Conservation (phyloP, 2,888 invertebrate species). For the Steinernema carpocapsae region DNA sequence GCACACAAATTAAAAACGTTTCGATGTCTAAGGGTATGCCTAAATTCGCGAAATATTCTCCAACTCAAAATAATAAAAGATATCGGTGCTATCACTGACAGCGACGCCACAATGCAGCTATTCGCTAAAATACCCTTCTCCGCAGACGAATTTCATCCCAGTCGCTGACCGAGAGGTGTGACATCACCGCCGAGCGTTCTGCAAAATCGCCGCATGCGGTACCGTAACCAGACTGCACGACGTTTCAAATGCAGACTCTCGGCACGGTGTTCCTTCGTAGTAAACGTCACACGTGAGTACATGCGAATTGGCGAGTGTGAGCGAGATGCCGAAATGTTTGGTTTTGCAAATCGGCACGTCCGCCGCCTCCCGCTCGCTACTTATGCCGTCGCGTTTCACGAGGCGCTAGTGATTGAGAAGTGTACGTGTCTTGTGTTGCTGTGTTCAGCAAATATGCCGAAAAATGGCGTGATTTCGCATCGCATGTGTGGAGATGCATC, state of each 20-base stretch:
- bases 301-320: background rate
- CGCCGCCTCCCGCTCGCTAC: background rate
- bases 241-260: background rate
- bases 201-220: background rate
- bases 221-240: constrained; percentile 13
- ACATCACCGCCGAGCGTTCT: no score
- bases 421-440: no score
- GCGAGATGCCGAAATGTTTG: background rate
- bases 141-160: no score
- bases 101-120: background rate
- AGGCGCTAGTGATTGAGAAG: background rate
- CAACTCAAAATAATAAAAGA: background rate
- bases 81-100: background rate
- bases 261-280: background rate
- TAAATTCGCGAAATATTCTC: background rate
- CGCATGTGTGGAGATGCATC: no score
- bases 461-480: no score
- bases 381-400: background rate
- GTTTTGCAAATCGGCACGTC: background rate
- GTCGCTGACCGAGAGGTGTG: no score
- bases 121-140: background rate
- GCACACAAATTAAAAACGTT: no score
- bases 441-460: no score
- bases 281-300: constrained; percentile 2
- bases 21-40: no score